These are phyloP conservation scores for Myrmophylax atrothorax DNA, from an alignment of 2,113 vertebrate genomes.

Conservation along the genomic window DNA sequence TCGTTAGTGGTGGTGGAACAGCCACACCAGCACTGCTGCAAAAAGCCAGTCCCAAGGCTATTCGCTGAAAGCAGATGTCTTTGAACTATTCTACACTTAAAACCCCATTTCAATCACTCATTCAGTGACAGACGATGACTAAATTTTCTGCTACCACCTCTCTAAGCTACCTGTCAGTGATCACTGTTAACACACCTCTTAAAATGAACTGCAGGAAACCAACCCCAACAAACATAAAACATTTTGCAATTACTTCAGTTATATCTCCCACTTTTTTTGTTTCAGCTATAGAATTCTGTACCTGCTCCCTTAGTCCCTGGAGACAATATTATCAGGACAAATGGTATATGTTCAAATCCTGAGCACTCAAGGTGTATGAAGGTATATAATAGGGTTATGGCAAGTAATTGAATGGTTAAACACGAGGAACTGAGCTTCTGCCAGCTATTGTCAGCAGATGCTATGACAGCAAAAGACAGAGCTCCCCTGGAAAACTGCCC, in stretches of 20 bases:
- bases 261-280: neutral
- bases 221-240: neutral
- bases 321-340: neutral
- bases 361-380: neutral
- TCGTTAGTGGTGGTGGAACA: neutral
- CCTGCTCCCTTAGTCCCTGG: neutral
- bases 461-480: neutral
- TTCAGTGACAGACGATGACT: neutral
- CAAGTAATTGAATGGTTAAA: neutral
- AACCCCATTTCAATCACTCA: neutral
- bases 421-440: neutral
- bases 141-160: neutral
- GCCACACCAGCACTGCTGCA: neutral
- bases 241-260: neutral
- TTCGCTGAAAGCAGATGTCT: neutral
- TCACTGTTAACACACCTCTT: neutral
- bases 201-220: neutral
- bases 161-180: neutral
- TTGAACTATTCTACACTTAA: neutral
- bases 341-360: neutral
- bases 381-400: neutral
- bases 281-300: neutral
- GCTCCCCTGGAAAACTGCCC: neutral
- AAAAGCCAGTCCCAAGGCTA: neutral
- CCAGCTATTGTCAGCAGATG: neutral